Base-by-base conservation (phyloP, 2,888 invertebrate species). In the Entomobrya multifasciata region DNA sequence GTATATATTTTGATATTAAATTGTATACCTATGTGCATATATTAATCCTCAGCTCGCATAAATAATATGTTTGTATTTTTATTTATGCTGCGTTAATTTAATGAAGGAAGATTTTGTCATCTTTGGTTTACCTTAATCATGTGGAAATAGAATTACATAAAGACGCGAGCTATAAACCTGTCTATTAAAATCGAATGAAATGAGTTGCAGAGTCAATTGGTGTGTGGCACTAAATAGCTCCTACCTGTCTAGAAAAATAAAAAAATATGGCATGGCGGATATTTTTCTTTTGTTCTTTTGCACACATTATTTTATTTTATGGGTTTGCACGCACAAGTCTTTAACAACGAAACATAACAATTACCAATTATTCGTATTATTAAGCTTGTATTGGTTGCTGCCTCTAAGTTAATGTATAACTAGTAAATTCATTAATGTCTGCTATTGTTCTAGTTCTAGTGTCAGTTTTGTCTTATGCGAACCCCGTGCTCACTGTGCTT, bases 71-170 rank as follows among this genome's bases (percentile, higher is more conserved):
- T n/a, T n/a, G n/a, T n/a, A n/a, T n/a, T n/a, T n/a, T n/a, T n/a
- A n/a, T n/a, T n/a, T n/a, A n/a, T 27, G 60, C n/a, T 15, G 3
- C 60, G 27, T 27, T 15, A 4, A 25, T 20, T 72, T 44, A 47
- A 52, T 79, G 79, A 70, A 80, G 55, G 22, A 60, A 80, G 67
- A 80, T 80, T 67, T 80, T 80, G 80, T 70, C 80, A 80, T 80
- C 67, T 55, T 80, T 80, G 8, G 8, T 36, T 36, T 27, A 30
- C 17, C n/a, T 36, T 22, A 70, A 80, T 67, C 80, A 70, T 80
- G 80, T 80, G 80, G 80, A 80, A 80, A 80, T 15, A 20, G 41
- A 67, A 41, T 67, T 41, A 67, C 36, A 36, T 36, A 36, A 4
- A 36, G 36, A 36, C 8, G 36, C 36, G 4, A 36, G 5, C 4